A percentile compares a stretch with the other conserved stretches of the same genome.
Evolutionary conservation across 1,140 invertebrate genomes (phyloP).

Genomic region (Mamestra configurata): DNA sequence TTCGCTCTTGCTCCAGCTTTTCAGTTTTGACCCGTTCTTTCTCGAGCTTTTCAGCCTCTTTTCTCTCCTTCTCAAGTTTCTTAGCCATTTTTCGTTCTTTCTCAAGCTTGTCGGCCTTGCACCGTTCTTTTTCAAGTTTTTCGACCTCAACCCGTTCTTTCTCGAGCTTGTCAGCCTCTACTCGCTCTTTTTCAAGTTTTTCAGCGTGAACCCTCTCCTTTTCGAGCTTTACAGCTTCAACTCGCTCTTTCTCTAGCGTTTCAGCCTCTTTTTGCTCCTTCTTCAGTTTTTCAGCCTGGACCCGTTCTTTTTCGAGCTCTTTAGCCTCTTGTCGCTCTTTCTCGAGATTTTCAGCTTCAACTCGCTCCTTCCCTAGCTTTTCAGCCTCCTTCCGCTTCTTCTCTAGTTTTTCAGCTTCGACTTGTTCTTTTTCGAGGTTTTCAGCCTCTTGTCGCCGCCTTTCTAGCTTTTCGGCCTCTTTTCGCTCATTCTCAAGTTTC

Average conservation of each 20-base stretch:
- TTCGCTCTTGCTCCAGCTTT: conserved; percentile 52
- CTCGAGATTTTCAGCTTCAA: background rate
- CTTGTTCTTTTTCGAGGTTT: conserved; percentile 35
- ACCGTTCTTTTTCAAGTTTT: conserved; percentile 57
- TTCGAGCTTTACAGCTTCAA: conserved; percentile 8
- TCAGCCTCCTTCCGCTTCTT: conserved; percentile 44
- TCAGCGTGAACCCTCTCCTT: background rate
- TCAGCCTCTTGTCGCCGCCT: background rate
- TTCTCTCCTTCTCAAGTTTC: background rate
- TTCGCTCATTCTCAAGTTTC: background rate
- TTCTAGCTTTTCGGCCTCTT: conserved; percentile 49
- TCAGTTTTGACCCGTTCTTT: conserved; percentile 56
- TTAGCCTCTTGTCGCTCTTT: background rate
- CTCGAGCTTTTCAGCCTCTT: conserved; percentile 18
- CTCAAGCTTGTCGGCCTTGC: conserved; percentile 17
- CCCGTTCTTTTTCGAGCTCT: conserved; percentile 46
- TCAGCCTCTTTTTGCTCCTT: conserved; percentile 36
- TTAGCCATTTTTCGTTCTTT: conserved; percentile 56
- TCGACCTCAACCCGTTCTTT: conserved; percentile 57
- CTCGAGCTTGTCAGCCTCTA: conserved; percentile 52
- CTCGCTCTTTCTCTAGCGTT: conserved; percentile 46
- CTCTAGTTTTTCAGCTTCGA: background rate
- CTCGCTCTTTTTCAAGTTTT: background rate
- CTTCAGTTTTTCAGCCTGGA: conserved; percentile 55
- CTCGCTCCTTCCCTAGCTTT: conserved; percentile 22